phyloP scores from a whole-genome alignment of 2,113 vertebrate species.

The Nycticebus coucang region DNA sequence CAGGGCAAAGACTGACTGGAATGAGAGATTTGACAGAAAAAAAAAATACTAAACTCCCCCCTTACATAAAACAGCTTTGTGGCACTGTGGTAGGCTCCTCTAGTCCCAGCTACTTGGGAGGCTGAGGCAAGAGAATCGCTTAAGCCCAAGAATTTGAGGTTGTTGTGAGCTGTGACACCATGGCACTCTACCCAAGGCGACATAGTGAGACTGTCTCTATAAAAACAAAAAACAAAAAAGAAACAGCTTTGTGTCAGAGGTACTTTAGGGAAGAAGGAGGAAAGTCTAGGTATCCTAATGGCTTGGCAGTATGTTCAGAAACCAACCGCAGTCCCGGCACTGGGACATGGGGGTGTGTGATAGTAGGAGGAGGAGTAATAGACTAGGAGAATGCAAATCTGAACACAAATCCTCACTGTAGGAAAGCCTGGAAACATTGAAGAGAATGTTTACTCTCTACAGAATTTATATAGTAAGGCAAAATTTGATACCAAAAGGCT shows the following conservation, averaged over 20 bases:
- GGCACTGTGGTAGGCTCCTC: too few relatives aligned
- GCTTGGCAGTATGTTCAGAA: not conserved
- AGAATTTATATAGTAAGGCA: not conserved
- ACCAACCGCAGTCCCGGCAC: not conserved
- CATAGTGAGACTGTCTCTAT: too few relatives aligned
- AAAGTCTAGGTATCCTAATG: not conserved
- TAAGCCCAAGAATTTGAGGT: too few relatives aligned
- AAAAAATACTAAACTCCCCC: not conserved
- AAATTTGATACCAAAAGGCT: not conserved
- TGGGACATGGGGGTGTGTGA: not conserved
- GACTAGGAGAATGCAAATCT: not conserved
- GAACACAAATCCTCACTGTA: not conserved
- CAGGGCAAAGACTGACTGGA: not conserved
- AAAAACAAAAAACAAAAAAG: not conserved
- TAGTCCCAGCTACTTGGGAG: too few relatives aligned
- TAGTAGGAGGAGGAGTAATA: not conserved
- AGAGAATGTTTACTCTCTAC: not conserved
- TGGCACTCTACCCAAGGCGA: too few relatives aligned
- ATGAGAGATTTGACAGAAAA: not conserved
- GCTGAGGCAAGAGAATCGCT: too few relatives aligned
- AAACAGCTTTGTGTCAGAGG: not conserved
- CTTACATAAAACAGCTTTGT: not conserved
- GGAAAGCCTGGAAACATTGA: not conserved
- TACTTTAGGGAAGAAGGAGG: not conserved
- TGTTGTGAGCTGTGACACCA: too few relatives aligned